Evolutionary conservation across 53 echinoderm and acorn worm genomes (phyloP), one percentile per base, ranked within the genome.

Genomic region (Apostichopus leukothele): DNA sequence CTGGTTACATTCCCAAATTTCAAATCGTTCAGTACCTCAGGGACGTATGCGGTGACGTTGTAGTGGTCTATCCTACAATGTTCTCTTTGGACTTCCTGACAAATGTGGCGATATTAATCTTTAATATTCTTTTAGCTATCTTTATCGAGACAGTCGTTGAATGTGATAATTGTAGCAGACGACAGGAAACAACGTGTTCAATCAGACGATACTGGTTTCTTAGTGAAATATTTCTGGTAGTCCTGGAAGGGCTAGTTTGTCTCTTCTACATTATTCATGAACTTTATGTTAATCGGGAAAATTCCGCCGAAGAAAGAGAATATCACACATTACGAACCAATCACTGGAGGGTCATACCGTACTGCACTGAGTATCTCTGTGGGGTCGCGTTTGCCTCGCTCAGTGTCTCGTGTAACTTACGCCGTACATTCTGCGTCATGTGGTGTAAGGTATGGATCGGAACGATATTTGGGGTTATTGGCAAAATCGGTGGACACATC

Each of bases 371-470:
- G 50, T 85, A 67, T 22, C 25, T 85, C 60, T 63, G 68, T 67
- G 85, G 63, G 20, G 85, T 85, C 10, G 57, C 25, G 22, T 26
- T 85, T 23, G 85, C 85, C 23, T 85, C 67, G 1, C 51, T 85
- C 26, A 85, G 39, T 25, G 12, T 85, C 25, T 85, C 67, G 27
- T 85, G 85, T 50, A 85, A 67, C 67, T 26, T 67, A 63, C 85
- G 85, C 14, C 27, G 85, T 67, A 25, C 27, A 12, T 85, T 85
- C 67, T 85, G 85, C 57, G 85, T 85, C 7, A 25, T 67, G 50
- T 85, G 85, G 85, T 85, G 85, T 50, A 85, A 85, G 16, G 85
- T 85, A 39, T 16, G 39, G 12, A n/a, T 85, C 1, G 85, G 85
- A 1, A 67, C 51, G 1, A 85, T 85, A 12, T 85, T 85, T 22